Percentiles rank a stretch among this genome's conserved stretches.
Conservation (phyloP, 2,113 vertebrate species). For the Myrmophylax atrothorax region DNA sequence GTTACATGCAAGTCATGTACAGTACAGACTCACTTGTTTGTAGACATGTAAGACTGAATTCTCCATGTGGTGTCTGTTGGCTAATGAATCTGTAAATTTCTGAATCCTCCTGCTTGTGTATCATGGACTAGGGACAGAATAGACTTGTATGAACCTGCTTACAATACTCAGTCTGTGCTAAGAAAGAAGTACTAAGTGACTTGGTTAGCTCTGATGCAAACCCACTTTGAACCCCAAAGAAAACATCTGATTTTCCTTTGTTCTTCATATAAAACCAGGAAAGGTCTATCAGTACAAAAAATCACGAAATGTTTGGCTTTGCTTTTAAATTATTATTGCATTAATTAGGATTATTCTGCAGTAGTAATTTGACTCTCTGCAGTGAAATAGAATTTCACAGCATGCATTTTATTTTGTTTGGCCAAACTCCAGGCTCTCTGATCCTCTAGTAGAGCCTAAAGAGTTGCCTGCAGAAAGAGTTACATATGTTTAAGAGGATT, state of each 20-base stretch:
- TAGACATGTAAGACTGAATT: not conserved
- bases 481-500: not conserved
- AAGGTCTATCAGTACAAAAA: not conserved
- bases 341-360: not conserved
- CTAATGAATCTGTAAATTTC: not conserved
- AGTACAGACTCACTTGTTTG: not conserved
- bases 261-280: not conserved
- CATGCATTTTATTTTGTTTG: constrained; percentile 12
- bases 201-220: not conserved
- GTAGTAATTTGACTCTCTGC: not conserved
- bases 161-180: not conserved
- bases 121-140: not conserved
- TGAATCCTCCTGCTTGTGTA: not conserved
- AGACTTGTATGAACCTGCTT: not conserved
- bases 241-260: not conserved
- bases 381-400: constrained; percentile 7
- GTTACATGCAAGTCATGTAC: not conserved
- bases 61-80: not conserved
- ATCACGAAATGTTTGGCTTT: not conserved
- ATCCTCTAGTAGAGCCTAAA: not conserved
- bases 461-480: not conserved
- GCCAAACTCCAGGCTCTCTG: not conserved
- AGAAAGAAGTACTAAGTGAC: not conserved
- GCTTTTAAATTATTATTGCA: not conserved
- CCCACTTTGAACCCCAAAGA: not conserved